Percentiles rank a stretch among this genome's conserved stretches.
phyloP scores from a whole-genome alignment of 2,113 vertebrate species.

The Xiphias gladius region DNA sequence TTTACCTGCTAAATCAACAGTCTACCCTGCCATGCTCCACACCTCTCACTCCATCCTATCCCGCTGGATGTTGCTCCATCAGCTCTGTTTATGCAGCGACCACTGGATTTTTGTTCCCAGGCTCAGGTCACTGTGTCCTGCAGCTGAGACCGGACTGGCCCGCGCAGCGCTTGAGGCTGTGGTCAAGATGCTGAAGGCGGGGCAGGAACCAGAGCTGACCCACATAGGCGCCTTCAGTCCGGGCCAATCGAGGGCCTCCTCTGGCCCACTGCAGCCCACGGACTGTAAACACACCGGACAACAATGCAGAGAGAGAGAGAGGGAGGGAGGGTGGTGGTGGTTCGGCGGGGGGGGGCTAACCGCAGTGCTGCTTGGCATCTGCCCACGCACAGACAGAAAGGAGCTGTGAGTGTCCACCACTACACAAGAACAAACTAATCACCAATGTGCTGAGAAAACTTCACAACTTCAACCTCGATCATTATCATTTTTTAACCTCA shows the following conservation, averaged over 20 bases:
- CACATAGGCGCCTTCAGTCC: constrained; percentile 78
- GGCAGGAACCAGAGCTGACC: constrained; percentile 72
- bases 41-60: neutral
- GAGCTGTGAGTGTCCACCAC: constrained; percentile 52
- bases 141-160: constrained; percentile 27
- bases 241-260: constrained; percentile 68
- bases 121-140: constrained; percentile 54
- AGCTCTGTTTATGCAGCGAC: constrained; percentile 31
- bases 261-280: constrained; percentile 47
- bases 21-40: too few relatives aligned
- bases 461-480: constrained; percentile 39
- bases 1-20: neutral
- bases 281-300: constrained; percentile 63
- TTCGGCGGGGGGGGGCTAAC: constrained; percentile 17
- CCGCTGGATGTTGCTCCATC: neutral
- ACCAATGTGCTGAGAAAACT: constrained; percentile 43
- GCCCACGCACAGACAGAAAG: constrained; percentile 59
- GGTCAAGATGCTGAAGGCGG: constrained; percentile 66
- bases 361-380: constrained; percentile 60
- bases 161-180: constrained; percentile 52
- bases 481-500: constrained; percentile 42
- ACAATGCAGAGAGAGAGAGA: constrained; percentile 33
- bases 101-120: constrained; percentile 51
- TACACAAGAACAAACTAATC: constrained; percentile 21
- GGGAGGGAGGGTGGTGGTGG: neutral